Evolutionary conservation across 1,140 invertebrate species (phyloP), one percentile per base, ranked within the genome.

Genomic region (Solenopsis invicta): DNA sequence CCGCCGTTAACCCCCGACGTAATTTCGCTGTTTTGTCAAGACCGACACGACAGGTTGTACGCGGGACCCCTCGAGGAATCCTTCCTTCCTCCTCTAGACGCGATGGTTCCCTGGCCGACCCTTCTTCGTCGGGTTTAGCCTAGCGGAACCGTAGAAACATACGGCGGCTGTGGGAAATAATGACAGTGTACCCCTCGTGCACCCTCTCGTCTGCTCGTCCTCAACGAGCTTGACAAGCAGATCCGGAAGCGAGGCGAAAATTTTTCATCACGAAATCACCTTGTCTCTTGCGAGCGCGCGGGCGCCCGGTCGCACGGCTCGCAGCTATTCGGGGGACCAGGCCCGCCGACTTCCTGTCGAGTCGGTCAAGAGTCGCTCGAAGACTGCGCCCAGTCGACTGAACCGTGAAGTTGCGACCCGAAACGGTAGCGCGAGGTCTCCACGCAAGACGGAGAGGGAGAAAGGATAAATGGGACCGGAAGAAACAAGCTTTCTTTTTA

Each of bases 81-180:
- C 91, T 92, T 92, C 89, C 91, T 91, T 90, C 88, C 90, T 90
- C 87, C 92, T 75, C 90, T 85, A 88, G 88, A n/a, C n/a, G n/a
- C n/a, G n/a, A 80, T 86, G 71, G 72, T 86, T 67, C 66, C 66
- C 37, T 50, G 50, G 21, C 2, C 48, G 41, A 59, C 64, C 78
- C 87, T 37, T 85, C 72, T 64, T 41, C 71, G 37, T 52, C 59
- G 75, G 75, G 87, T 56, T 91, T 91, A 91, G 81, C 90, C 88
- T 91, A 91, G 90, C 90, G 90, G 90, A 91, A 91, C 91, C 88
- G 84, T 91, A 87, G 85, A 92, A 90, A 93, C 92, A 91, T 92
- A 92, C 92, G 92, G 88, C 90, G 93, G 92, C 92, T 94, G 92
- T 91, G 91, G 92, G 92, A 93, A 94, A 94, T 94, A 94, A 94